phyloP scores from a whole-genome alignment of 2,113 vertebrate genomes.

The Dolichotis patagonum region DNA sequence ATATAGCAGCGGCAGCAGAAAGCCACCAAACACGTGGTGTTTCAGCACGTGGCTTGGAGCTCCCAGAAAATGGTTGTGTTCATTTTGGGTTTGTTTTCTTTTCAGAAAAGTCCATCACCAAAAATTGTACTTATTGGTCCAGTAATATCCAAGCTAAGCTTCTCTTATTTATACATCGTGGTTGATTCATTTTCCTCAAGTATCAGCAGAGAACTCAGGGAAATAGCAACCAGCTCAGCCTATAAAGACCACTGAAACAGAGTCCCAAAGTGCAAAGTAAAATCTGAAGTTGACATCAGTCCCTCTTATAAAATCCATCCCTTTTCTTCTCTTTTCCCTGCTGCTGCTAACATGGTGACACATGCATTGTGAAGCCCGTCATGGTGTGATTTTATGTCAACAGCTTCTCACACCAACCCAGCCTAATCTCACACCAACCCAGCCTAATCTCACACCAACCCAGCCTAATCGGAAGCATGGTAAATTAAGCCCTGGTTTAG shows the following conservation, averaged over 20 bases:
- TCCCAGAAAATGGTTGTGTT: background rate
- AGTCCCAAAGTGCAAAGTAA: background rate
- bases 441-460: background rate
- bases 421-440: background rate
- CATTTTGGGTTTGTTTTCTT: background rate
- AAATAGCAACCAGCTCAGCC: background rate
- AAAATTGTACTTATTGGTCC: constrained; percentile 17
- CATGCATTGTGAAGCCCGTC: background rate
- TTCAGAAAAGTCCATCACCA: background rate
- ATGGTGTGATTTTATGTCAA: background rate
- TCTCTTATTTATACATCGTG: background rate
- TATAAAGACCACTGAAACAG: background rate
- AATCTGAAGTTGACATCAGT: background rate
- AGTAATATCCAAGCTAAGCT: background rate
- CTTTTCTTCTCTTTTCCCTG: background rate
- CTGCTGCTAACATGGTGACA: background rate
- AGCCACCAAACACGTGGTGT: no score
- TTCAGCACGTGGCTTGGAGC: background rate
- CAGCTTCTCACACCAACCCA: background rate
- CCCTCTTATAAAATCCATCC: background rate
- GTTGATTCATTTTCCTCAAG: background rate
- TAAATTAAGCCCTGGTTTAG: background rate
- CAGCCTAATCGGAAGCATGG: background rate
- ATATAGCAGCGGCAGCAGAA: background rate
- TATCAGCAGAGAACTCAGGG: background rate